Conservation (phyloP, 2,888 invertebrate species). For the Agapostemon virescens region DNA sequence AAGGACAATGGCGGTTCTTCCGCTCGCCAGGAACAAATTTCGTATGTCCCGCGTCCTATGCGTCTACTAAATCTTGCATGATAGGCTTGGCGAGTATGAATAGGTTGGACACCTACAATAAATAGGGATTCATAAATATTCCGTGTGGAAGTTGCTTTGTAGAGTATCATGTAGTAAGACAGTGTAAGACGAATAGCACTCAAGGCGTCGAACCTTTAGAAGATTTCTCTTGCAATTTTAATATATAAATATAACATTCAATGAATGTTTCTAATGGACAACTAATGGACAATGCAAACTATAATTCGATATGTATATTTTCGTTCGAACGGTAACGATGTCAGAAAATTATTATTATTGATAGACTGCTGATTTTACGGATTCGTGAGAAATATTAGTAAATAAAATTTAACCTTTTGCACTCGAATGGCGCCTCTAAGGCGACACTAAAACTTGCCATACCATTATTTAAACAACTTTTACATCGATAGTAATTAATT, state of each 20-base stretch:
- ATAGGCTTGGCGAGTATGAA: not conserved
- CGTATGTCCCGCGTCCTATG: slow-evolving; percentile 24
- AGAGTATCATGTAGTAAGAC: not conserved
- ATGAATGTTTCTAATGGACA: too few relatives aligned
- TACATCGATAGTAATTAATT: too few relatives aligned
- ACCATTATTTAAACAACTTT: too few relatives aligned
- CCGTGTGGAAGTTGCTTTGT: not conserved
- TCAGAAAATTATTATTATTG: too few relatives aligned
- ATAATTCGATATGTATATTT: not conserved
- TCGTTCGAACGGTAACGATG: too few relatives aligned
- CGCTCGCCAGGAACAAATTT: slow-evolving; percentile 27
- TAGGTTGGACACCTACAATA: not conserved
- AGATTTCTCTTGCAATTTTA: not conserved
- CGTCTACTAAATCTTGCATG: not conserved
- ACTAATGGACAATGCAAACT: too few relatives aligned
- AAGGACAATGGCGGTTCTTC: slow-evolving; percentile 29
- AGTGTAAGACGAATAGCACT: not conserved
- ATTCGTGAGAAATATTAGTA: too few relatives aligned
- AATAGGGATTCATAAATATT: not conserved
- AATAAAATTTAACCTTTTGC: too few relatives aligned
- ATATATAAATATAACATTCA: too few relatives aligned
- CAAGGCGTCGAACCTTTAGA: not conserved
- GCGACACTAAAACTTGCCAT: too few relatives aligned
- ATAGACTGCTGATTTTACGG: too few relatives aligned
- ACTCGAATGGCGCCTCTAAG: too few relatives aligned